A percentile compares a stretch with the other conserved stretches of the same genome.
phyloP scores from a whole-genome alignment of 2,888 invertebrate genomes.

The Eristalis pertinax region DNA sequence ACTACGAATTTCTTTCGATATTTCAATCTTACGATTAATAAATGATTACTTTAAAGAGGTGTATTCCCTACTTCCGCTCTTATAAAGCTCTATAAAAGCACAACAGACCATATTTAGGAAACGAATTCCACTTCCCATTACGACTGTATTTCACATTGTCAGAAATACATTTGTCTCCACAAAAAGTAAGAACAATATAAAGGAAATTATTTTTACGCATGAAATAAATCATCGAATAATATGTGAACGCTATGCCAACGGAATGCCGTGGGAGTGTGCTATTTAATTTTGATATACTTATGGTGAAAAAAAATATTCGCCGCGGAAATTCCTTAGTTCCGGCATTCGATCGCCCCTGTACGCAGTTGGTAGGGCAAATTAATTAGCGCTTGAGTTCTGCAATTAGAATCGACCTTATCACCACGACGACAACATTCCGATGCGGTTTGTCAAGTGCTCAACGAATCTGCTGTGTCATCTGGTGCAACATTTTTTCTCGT shows the following conservation, averaged over 20 bases:
- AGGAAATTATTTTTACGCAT: background rate
- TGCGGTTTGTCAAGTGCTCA: constrained; percentile 14
- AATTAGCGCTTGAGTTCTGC: constrained; percentile 40
- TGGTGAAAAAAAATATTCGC: background rate
- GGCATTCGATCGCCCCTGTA: background rate
- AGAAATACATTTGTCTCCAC: constrained; percentile 32
- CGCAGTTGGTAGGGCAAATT: constrained; percentile 14
- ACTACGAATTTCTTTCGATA: too few species aligned
- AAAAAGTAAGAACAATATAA: constrained; percentile 12
- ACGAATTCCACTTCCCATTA: background rate
- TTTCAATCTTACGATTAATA: background rate
- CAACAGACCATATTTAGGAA: background rate
- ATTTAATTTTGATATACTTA: background rate
- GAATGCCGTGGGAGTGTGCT: constrained; percentile 60
- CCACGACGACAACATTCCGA: constrained; percentile 46
- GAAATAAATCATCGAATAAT: constrained; percentile 47
- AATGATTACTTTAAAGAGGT: too few species aligned
- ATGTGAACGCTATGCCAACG: background rate
- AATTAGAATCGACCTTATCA: constrained; percentile 66
- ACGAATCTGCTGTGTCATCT: background rate
- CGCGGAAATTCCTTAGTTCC: background rate
- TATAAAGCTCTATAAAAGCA: too few species aligned
- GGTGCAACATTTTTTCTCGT: background rate
- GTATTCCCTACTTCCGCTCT: too few species aligned
- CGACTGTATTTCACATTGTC: constrained; percentile 54